Base-by-base conservation (phyloP, 2,888 invertebrate genomes). In the Platerodrilus igneus region DNA sequence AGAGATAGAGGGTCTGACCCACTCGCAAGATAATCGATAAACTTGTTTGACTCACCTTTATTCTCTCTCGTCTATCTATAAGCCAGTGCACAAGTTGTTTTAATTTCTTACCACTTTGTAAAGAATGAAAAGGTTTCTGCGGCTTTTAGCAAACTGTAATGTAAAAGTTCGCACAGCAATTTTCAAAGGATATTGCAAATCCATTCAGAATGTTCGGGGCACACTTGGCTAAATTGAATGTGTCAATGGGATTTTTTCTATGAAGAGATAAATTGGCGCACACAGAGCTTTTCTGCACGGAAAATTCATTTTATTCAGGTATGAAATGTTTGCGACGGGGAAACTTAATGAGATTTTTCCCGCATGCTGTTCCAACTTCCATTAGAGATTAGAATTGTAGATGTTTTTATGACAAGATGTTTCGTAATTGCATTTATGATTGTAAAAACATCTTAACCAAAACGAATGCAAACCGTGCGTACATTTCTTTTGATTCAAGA, bases 161-260 rank as follows among this genome's bases (percentile, higher is more conserved):
- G 18, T 23, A 34, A 23, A 32, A 26, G 19, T 21, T 22, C 19
- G n/a, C 27, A n/a, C n/a, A 26, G 35, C 31, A 27, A 39, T 43
- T 35, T 28, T 39, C 19, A 13, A 19, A 18, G 15, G 27, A 38
- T 19, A n/a, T 14, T 9, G 33, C 23, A 36, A n/a, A 31, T 17
- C 34, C 27, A 31, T 39, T 43, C 35, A 26, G 36, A 11, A 29
- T 19, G 14, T 39, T 28, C 43, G 5, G 23, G 29, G 23, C 38
- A 57, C 57, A 60, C 58, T 59, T 54, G 57, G 50, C 55, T 50
- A 58, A 59, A 62, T 60, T 58, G 60, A 60, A 61, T 57, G 59
- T 57, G 62, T 60, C 59, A 60, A 61, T 60, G 55, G 60, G 57
- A 56, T 57, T 58, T 57, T 55, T 54, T 53, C 49, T 40, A 28